Percentiles rank a stretch among this genome's conserved stretches.
Evolutionary conservation across 1,140 invertebrate species (phyloP).

Genomic region (Drosophila sp.): DNA sequence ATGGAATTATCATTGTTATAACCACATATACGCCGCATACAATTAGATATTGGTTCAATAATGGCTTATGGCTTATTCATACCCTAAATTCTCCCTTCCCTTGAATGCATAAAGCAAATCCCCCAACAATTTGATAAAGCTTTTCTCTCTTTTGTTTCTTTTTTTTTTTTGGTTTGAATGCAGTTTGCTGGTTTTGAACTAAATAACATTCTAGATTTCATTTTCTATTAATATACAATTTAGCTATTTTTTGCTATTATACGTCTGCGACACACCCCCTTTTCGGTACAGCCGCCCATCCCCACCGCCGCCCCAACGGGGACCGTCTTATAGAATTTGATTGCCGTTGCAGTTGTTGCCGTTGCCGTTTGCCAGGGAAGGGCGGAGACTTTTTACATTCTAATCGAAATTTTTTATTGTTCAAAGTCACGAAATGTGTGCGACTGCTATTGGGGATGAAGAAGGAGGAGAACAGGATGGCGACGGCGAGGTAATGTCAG

Average conservation of each 20-base stretch:
- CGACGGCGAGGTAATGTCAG: slow-evolving; percentile 69
- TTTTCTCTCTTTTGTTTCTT: not conserved
- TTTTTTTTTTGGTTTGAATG: slow-evolving; percentile 7
- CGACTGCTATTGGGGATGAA: slow-evolving; percentile 34
- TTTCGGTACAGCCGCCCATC: not conserved
- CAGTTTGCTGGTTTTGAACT: slow-evolving; percentile 23
- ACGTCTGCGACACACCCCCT: slow-evolving; percentile 42
- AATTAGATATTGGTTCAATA: not conserved
- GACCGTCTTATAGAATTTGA: slow-evolving; percentile 47
- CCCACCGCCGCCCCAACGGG: not conserved
- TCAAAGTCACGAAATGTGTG: slow-evolving; percentile 72
- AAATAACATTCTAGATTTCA: slow-evolving; percentile 65
- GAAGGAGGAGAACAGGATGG: slow-evolving; percentile 38
- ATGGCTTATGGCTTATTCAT: not conserved
- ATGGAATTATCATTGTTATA: no score
- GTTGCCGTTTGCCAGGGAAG: slow-evolving; percentile 19
- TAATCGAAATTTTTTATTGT: slow-evolving; percentile 81
- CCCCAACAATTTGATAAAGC: not conserved
- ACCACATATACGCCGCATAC: no score
- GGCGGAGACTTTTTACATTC: slow-evolving; percentile 63
- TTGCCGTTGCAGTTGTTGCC: slow-evolving; percentile 57
- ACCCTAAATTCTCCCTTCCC: not conserved
- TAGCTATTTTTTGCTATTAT: slow-evolving; percentile 63
- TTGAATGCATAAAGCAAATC: not conserved
- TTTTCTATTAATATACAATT: slow-evolving; percentile 80